Conservation (phyloP, 2,888 invertebrate genomes). For the Biston stratarius region DNA sequence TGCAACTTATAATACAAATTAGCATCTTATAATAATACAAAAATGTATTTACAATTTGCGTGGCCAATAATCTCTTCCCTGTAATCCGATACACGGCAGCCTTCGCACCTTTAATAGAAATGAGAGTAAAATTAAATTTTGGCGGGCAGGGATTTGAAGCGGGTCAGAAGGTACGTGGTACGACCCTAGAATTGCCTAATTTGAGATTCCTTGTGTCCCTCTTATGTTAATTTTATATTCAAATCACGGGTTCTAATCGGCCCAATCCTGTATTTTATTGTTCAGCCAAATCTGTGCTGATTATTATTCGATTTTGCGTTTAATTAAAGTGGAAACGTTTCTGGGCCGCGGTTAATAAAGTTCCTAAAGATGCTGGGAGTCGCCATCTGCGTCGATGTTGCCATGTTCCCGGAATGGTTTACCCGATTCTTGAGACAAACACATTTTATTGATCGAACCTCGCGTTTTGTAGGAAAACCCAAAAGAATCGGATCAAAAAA, state of each 20-base stretch:
- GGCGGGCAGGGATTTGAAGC: conserved; percentile 40
- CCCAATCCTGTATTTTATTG: conserved; percentile 44
- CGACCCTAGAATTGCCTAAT: conserved; percentile 53
- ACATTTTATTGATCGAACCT: not conserved
- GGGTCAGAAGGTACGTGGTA: conserved; percentile 39
- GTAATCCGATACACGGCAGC: conserved; percentile 48
- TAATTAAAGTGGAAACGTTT: conserved; percentile 36
- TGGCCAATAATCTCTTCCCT: conserved; percentile 45
- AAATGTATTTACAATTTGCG: conserved; percentile 32
- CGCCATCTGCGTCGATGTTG: conserved; percentile 4
- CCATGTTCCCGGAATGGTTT: conserved; percentile 3
- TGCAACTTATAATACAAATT: too few species aligned
- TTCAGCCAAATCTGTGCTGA: conserved; percentile 33
- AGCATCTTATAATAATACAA: too few species aligned
- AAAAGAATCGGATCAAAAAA: not conserved
- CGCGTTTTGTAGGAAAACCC: not conserved
- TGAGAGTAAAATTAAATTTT: conserved; percentile 48
- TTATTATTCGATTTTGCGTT: conserved; percentile 38
- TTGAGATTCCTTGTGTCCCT: conserved; percentile 50
- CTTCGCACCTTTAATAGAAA: conserved; percentile 56
- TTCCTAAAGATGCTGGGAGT: not conserved
- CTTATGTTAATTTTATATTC: conserved; percentile 62
- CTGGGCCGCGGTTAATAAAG: conserved; percentile 9
- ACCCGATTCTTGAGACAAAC: conserved; percentile 8
- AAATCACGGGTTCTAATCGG: conserved; percentile 52